Conservation (phyloP, 2,888 invertebrate genomes). For the Bugulina stolonifera region DNA sequence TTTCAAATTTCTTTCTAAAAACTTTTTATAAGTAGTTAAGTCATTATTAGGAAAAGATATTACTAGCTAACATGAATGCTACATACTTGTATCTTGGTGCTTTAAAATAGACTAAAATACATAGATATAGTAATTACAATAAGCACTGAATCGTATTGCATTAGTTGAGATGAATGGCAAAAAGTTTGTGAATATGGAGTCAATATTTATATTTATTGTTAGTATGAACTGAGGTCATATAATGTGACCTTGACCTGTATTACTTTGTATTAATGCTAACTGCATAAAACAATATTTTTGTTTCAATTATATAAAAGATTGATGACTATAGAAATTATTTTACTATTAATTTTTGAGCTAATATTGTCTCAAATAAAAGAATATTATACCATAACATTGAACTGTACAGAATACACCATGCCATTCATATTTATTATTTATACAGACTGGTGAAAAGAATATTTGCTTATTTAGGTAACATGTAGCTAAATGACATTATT, state of each 20-base stretch:
- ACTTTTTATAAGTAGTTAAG: too few species aligned
- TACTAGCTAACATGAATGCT: background rate
- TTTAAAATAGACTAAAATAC: too few species aligned
- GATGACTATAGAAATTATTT: background rate
- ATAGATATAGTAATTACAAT: background rate
- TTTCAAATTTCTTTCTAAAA: background rate
- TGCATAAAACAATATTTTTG: background rate
- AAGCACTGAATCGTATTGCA: background rate
- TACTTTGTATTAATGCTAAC: background rate
- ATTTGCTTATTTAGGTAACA: too few species aligned
- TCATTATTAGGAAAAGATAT: background rate
- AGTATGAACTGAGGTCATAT: background rate
- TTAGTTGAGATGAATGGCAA: background rate
- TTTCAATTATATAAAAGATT: background rate
- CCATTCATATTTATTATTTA: too few species aligned
- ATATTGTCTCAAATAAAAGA: background rate
- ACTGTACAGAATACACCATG: too few species aligned
- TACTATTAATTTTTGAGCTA: background rate
- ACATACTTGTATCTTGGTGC: background rate
- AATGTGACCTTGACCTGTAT: background rate
- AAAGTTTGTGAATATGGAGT: background rate
- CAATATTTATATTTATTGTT: background rate
- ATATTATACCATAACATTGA: too few species aligned
- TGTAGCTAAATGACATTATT: too few species aligned
- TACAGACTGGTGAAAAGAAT: too few species aligned